Evolutionary conservation across 2,888 invertebrate species (phyloP).

Genomic region (Thereva nobilitata): DNA sequence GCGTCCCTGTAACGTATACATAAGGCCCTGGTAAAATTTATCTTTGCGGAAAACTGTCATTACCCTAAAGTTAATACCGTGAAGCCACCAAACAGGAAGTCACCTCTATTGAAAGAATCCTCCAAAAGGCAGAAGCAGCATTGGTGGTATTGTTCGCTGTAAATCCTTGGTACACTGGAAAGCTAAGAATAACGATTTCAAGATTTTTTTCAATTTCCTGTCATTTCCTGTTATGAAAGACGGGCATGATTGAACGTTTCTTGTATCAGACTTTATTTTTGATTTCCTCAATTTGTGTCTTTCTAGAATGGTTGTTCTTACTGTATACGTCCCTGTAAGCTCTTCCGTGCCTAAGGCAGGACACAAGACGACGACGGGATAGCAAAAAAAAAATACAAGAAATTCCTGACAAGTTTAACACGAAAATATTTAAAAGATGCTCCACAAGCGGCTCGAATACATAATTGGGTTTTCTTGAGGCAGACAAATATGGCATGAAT

Average conservation of each 20-base stretch:
- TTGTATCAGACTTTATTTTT: slow-evolving; percentile 34
- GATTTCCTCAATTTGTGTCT: slow-evolving; percentile 39
- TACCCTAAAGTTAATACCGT: slow-evolving; percentile 25
- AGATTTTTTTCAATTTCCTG: slow-evolving; percentile 38
- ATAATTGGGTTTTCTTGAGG: too few species aligned
- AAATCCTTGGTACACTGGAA: not conserved
- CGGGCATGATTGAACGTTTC: slow-evolving; percentile 38
- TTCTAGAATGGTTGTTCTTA: slow-evolving; percentile 23
- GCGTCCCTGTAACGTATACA: not conserved
- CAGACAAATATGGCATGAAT: too few species aligned
- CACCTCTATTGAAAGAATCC: slow-evolving; percentile 29
- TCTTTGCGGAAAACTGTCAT: slow-evolving; percentile 25
- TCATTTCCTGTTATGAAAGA: slow-evolving; percentile 36
- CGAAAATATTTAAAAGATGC: too few species aligned
- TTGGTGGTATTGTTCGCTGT: slow-evolving; percentile 15
- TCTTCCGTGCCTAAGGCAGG: too few species aligned
- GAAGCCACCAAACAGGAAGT: slow-evolving; percentile 26
- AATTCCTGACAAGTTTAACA: too few species aligned
- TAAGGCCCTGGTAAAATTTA: not conserved
- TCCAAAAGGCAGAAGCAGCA: slow-evolving; percentile 11
- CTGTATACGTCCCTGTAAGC: too few species aligned
- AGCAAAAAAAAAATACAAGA: too few species aligned
- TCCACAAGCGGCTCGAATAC: too few species aligned
- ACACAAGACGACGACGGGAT: too few species aligned
- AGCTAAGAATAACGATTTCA: slow-evolving; percentile 27